Base-by-base conservation (phyloP, 2,888 invertebrate genomes). In the Volucella inanis region DNA sequence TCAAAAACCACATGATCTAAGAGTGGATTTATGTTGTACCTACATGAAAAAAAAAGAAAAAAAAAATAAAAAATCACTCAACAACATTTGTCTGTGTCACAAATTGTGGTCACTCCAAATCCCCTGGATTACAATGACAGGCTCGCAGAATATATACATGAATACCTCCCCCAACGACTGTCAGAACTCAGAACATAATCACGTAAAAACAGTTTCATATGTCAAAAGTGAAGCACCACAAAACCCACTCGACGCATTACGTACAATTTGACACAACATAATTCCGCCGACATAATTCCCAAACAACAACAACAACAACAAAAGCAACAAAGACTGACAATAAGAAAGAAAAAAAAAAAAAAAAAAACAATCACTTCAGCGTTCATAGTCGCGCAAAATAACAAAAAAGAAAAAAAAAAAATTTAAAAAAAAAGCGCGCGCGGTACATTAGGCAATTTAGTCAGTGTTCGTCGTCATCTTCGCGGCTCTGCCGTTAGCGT, bases 181-280 rank as follows among this genome's bases (percentile, higher is more conserved):
- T 67, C 55, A 55, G 11, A 54, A 38, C 49, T 77, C 82, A 72
- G 38, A 82, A 71, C 39, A 57, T 45, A 83, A 68, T 74, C 72
- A 72, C 70, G 59, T 68, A 71, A 77, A 22, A 75, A 61, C 54
- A 67, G 70, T 43, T 78, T 50, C 77, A 71, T 54, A 72, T 67
- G 77, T 77, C 71, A 62, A 45, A 78, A 39, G 14, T 11, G 54
- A 22, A 50, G 59, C 18, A 77, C 14, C 43, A 65, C 67, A 62
- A 74, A 68, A 68, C 62, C 71, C 68, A 78, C 50, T 41, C 78
- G 18, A 41, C 54, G 68, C 55, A 62, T 45, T 9, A 61, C 54
- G 49, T 14, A 45, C 55, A 72, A 68, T 70, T 68, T 79, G 79
- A 79, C 79, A 79, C 31, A 84, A 65, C 64, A 39, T 43, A 65